Conservation (phyloP, 2,797 vertebrate genomes). For the Hippocampus kuda region DNA sequence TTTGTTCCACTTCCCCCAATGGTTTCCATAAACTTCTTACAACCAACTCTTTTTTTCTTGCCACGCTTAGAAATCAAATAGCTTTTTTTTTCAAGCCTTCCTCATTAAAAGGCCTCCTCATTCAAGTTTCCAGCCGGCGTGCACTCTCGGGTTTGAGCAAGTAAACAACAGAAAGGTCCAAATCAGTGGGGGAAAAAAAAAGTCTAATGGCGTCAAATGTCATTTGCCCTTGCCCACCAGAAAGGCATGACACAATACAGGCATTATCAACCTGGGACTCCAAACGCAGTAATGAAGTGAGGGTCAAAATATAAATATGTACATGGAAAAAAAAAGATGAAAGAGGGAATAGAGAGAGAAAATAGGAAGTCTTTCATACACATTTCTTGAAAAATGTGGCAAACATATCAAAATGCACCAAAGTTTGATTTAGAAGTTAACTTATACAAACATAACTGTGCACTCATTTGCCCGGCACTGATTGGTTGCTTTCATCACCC, state of each 20-base stretch:
- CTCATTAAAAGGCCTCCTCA: slow-evolving; percentile 43
- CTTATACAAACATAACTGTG: too few relatives aligned
- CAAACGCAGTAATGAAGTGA: slow-evolving; percentile 23
- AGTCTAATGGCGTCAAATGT: slow-evolving; percentile 41
- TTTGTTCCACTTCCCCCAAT: slow-evolving; percentile 4
- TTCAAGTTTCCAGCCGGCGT: slow-evolving; percentile 59
- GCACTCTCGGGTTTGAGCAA: slow-evolving; percentile 55
- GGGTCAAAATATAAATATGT: slow-evolving; percentile 16
- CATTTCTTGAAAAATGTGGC: too few relatives aligned
- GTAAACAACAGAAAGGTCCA: slow-evolving; percentile 56
- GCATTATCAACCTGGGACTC: slow-evolving; percentile 43
- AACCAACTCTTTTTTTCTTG: slow-evolving; percentile 20
- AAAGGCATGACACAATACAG: slow-evolving; percentile 42
- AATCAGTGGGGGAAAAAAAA: slow-evolving; percentile 57
- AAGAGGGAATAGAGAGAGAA: not conserved
- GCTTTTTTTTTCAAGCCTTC: not conserved
- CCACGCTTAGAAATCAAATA: slow-evolving; percentile 4
- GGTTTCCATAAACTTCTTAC: slow-evolving; percentile 35
- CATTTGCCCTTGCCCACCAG: slow-evolving; percentile 28
- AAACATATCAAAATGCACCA: too few relatives aligned
- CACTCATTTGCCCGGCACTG: not conserved
- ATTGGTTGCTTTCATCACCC: not conserved
- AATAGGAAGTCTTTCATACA: slow-evolving; percentile 1
- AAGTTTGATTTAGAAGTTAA: too few relatives aligned
- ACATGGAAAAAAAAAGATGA: not conserved